Evolutionary conservation across 1,140 invertebrate species (phyloP), one percentile per base, ranked within the genome.

Genomic region (Myzus persicae): DNA sequence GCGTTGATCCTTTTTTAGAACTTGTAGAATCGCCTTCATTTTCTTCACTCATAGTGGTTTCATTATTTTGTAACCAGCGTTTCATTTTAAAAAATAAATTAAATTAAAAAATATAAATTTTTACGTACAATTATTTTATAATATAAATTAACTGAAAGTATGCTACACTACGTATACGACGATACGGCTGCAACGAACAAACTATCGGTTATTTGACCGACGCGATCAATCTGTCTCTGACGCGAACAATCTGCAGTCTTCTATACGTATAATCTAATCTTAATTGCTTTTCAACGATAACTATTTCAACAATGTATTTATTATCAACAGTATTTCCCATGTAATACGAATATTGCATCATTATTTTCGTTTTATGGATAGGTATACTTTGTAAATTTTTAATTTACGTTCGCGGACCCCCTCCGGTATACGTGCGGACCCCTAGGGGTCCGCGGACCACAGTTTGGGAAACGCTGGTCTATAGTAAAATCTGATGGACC

Each of bases 131-230:
- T 76, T 76, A 76, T n/a, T n/a, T n/a, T n/a, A n/a, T n/a, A n/a
- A n/a, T n/a, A n/a, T n/a, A n/a, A n/a, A n/a, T n/a, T n/a, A 84
- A 84, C 38, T 84, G 81, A 84, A 40, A 84, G 26, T 84, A 84
- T 84, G 11, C 38, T 2, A 84, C 22, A 84, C 36, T 84, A 81
- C 7, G 2, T 18, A 81, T n/a, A n/a, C n/a, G n/a, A n/a, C n/a
- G 7, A 36, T 5, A 8, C 81, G 38, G 81, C 38, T 84, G 22
- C 20, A 84, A 40, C 81, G 11, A 84, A 84, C 76, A 81, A 81
- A 81, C 76, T 84, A 40, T 84, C 38, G 81, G 22, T 40, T 84
- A 4, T 84, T 84, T 84, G 81, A 40, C 81, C 38, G 22, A 40
- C 38, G 20, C 81, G 24, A 84, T 84, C 36, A 40, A 20, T 67